Evolutionary conservation across 2,113 vertebrate genomes (phyloP).

Genomic region (Lonchura striata): DNA sequence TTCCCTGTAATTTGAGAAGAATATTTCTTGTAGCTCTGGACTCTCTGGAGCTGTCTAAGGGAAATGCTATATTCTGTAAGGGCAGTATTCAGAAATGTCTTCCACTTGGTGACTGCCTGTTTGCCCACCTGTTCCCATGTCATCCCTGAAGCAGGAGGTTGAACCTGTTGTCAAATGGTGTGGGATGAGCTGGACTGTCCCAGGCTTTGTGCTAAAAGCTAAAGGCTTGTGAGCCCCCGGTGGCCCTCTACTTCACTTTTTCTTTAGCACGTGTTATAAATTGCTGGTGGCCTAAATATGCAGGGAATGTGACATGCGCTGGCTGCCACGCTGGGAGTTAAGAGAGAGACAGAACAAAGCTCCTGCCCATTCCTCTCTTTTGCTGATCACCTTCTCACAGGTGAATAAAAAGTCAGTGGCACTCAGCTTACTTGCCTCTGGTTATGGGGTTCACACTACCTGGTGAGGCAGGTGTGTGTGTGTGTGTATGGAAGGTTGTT

Average conservation of each 20-base stretch:
- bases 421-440: neutral
- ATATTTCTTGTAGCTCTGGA: neutral
- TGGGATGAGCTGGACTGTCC: neutral
- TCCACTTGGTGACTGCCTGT: neutral
- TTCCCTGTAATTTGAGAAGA: neutral
- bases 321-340: neutral
- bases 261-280: rapidly evolving
- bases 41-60: neutral
- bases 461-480: rapidly evolving
- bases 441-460: neutral
- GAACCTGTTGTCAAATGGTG: neutral
- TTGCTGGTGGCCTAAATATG: neutral
- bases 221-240: neutral
- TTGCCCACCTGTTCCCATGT: neutral
- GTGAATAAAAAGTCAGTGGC: neutral
- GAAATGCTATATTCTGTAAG: neutral
- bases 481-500: neutral
- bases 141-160: neutral
- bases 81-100: neutral
- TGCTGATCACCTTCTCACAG: neutral
- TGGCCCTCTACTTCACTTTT: neutral
- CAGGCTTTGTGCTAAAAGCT: neutral
- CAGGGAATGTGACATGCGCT: neutral
- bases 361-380: neutral
- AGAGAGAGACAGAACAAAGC: neutral